phyloP scores from a whole-genome alignment of 2,888 invertebrate genomes.

The Anoplius nigerrimus region DNA sequence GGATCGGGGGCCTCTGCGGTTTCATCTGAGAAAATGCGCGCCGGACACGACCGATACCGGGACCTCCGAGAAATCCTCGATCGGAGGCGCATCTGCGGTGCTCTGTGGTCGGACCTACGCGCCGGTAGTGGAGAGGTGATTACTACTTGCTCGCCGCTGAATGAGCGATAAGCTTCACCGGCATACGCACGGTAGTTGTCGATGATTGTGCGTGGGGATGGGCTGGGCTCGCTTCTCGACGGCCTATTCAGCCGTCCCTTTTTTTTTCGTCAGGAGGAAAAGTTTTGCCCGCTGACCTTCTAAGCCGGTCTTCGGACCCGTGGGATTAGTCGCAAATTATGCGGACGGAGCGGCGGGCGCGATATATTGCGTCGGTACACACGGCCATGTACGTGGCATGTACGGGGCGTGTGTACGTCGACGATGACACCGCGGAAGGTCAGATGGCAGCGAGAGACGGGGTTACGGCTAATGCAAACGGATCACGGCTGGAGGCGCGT shows the following conservation, averaged over 20 bases:
- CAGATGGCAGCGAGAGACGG: slow-evolving; percentile 23
- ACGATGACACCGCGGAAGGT: slow-evolving; percentile 28
- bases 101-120: background rate
- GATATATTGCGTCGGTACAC: slow-evolving; percentile 33
- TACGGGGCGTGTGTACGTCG: no score
- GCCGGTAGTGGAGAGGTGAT: slow-evolving; percentile 2
- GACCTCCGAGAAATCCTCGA: slow-evolving; percentile 27
- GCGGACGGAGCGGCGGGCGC: slow-evolving; percentile 1
- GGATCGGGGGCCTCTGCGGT: background rate
- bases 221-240: background rate
- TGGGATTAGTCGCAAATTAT: slow-evolving; percentile 17
- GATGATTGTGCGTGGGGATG: no score
- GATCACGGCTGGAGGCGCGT: slow-evolving; percentile 25
- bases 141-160: slow-evolving; percentile 1
- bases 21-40: background rate
- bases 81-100: background rate
- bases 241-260: background rate
- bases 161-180: slow-evolving; percentile 8
- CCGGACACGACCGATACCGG: slow-evolving; percentile 18
- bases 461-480: slow-evolving; percentile 39
- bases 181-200: background rate
- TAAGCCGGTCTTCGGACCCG: background rate
- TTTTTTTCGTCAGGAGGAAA: background rate
- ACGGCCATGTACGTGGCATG: no score
- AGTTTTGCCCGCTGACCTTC: background rate